Conservation (phyloP, 2,888 invertebrate species). For the Leucoma salicis region DNA sequence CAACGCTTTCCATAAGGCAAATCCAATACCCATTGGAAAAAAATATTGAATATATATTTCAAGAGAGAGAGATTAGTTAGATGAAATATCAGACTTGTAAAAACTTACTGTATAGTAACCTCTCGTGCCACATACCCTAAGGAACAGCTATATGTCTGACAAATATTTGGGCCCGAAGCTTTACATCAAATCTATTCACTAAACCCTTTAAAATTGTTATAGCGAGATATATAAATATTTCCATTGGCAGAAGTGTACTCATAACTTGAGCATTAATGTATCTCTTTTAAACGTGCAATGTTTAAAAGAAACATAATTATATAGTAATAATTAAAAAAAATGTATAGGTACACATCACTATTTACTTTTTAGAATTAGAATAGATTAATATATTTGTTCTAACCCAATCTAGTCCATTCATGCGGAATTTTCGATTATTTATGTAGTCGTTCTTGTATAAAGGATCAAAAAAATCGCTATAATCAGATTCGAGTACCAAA, state of each 20-base stretch:
- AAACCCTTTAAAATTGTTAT: conserved; percentile 8
- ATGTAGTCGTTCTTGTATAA: too few species aligned
- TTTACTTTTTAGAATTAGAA: too few species aligned
- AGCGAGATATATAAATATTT: too few species aligned
- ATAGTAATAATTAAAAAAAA: too few species aligned
- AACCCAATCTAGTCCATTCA: too few species aligned
- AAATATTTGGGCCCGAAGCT: conserved; percentile 31
- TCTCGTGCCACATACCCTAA: too few species aligned
- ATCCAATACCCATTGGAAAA: not conserved
- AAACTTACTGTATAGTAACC: conserved; percentile 22
- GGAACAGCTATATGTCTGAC: conserved; percentile 9
- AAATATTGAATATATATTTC: conserved; percentile 1
- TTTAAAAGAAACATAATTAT: not conserved
- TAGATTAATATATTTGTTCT: too few species aligned
- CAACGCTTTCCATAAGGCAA: conserved; percentile 15
- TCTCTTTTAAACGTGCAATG: not conserved
- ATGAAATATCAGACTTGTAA: conserved; percentile 22
- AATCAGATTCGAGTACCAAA: too few species aligned
- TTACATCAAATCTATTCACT: conserved; percentile 18
- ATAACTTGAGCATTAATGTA: conserved; percentile 4
- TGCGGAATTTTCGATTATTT: too few species aligned
- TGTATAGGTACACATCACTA: too few species aligned
- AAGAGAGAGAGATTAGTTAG: conserved; percentile 9
- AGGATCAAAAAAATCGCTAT: too few species aligned
- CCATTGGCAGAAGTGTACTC: conserved; percentile 20